These are phyloP conservation scores for Oxytorus armatus DNA, from an alignment of 2,888 invertebrate species.

Conservation along the genomic window DNA sequence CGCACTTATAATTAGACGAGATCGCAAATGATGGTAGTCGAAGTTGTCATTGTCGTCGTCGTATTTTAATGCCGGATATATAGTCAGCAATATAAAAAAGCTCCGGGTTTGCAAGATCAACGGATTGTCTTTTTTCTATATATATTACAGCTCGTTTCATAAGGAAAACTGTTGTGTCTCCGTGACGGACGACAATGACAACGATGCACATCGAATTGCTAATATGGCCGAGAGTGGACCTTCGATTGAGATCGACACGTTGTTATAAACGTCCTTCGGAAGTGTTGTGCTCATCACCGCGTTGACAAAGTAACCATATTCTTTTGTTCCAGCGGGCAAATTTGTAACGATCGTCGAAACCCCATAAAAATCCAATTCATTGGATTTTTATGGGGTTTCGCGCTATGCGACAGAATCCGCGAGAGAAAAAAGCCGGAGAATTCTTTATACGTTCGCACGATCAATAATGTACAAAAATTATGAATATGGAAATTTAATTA, in stretches of 20 bases:
- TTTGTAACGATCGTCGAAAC: slow-evolving; percentile 2
- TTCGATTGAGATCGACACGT: not conserved
- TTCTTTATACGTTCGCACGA: not conserved
- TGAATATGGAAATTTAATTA: not conserved
- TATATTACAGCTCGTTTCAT: slow-evolving; percentile 15
- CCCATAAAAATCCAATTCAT: slow-evolving; percentile 22
- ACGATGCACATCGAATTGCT: not conserved
- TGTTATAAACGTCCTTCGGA: not conserved
- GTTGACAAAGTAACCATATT: not conserved
- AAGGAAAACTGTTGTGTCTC: slow-evolving; percentile 10
- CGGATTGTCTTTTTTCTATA: not conserved
- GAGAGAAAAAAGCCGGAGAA: not conserved
- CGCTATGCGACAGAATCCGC: not conserved
- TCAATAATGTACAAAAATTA: not conserved
- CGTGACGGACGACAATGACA: not conserved
- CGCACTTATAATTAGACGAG: slow-evolving; percentile 66
- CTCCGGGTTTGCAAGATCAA: slow-evolving; percentile 15
- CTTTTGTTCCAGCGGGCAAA: not conserved
- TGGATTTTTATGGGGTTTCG: slow-evolving; percentile 3
- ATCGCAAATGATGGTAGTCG: slow-evolving; percentile 64
- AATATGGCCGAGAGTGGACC: not conserved
- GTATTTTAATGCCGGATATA: slow-evolving; percentile 56
- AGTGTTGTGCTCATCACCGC: not conserved
- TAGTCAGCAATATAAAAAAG: slow-evolving; percentile 65
- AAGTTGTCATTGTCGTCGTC: slow-evolving; percentile 13